Percentiles rank a stretch among this genome's conserved stretches.
These are phyloP conservation scores for Phyllotreta cruciferae DNA, from an alignment of 2,888 invertebrate genomes.

Conservation along the genomic window DNA sequence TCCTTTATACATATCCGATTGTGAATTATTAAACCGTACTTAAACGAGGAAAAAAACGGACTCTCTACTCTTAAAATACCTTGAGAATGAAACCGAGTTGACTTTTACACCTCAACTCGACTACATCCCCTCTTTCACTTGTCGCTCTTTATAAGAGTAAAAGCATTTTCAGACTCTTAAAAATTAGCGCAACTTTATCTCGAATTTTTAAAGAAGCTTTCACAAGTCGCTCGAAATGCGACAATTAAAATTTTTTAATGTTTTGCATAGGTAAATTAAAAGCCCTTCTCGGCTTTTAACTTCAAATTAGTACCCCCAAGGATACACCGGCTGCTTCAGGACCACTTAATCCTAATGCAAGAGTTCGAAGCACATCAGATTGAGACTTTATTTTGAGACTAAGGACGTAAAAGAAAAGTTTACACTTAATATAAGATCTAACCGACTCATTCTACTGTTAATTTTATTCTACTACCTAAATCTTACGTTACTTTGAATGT, in stretches of 20 bases:
- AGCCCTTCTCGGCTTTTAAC: constrained; percentile 30
- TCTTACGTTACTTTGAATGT: too few species aligned
- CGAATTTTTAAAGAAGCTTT: constrained; percentile 30
- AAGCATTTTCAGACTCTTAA: constrained; percentile 26
- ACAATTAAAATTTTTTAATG: constrained; percentile 33
- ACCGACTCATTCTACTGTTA: too few species aligned
- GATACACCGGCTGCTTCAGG: constrained; percentile 14
- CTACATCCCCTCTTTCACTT: neutral
- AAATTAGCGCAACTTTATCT: constrained; percentile 23
- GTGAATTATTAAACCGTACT: too few species aligned
- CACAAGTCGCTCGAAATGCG: constrained; percentile 27
- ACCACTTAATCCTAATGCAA: constrained; percentile 25
- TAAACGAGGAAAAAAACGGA: too few species aligned
- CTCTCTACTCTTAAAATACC: too few species aligned
- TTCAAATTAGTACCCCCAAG: constrained; percentile 17
- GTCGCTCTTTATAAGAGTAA: constrained; percentile 28
- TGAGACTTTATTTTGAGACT: too few species aligned
- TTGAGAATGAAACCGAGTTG: neutral
- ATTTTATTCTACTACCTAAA: too few species aligned
- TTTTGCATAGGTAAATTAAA: constrained; percentile 27
- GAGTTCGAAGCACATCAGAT: too few species aligned
- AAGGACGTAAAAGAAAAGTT: too few species aligned
- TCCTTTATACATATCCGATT: too few species aligned
- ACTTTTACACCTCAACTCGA: constrained; percentile 2
- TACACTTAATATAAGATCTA: too few species aligned